A percentile compares a stretch with the other conserved stretches of the same genome.
Evolutionary conservation across 53 echinoderm and acorn worm genomes (phyloP).

Genomic region (Henricia sp.): DNA sequence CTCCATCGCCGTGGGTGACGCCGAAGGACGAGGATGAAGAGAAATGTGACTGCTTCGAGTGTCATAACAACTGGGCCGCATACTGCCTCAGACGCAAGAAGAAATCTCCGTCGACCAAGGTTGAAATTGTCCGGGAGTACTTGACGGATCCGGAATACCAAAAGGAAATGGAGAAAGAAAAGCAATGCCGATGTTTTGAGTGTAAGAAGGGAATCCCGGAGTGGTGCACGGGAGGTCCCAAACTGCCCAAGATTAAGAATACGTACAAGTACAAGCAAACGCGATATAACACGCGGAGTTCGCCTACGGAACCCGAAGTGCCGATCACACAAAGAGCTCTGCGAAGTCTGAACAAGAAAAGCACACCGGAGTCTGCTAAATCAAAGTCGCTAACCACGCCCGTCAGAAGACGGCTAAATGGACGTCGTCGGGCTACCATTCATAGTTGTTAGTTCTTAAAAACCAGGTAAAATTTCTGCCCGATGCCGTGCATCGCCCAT

Average conservation of each 20-base stretch:
- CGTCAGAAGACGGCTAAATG: not conserved
- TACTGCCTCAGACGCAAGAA: not conserved
- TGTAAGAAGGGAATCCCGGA: conserved; percentile 3
- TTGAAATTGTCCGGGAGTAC: conserved; percentile 20
- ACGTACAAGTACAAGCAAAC: conserved; percentile 1
- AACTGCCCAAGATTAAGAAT: not conserved
- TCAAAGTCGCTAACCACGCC: conserved; percentile 18
- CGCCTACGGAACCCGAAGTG: conserved; percentile 40
- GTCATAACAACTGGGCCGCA: not conserved
- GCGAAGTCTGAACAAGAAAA: conserved; percentile 41
- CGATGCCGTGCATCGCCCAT: too few species aligned
- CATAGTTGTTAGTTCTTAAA: conserved; percentile 11
- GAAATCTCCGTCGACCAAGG: not conserved
- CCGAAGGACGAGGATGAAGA: not conserved
- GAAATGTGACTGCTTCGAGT: conserved; percentile 22
- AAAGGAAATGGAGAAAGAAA: not conserved
- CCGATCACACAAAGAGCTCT: conserved; percentile 49
- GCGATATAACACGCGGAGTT: conserved; percentile 41
- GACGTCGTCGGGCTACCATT: not conserved
- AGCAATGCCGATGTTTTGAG: not conserved
- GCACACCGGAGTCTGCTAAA: not conserved
- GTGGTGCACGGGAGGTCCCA: not conserved
- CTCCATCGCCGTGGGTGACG: conserved; percentile 28
- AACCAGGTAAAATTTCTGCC: too few species aligned
- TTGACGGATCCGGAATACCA: not conserved